phyloP scores from a whole-genome alignment of 2,797 vertebrate species.

The Anabacerthia variegaticeps region DNA sequence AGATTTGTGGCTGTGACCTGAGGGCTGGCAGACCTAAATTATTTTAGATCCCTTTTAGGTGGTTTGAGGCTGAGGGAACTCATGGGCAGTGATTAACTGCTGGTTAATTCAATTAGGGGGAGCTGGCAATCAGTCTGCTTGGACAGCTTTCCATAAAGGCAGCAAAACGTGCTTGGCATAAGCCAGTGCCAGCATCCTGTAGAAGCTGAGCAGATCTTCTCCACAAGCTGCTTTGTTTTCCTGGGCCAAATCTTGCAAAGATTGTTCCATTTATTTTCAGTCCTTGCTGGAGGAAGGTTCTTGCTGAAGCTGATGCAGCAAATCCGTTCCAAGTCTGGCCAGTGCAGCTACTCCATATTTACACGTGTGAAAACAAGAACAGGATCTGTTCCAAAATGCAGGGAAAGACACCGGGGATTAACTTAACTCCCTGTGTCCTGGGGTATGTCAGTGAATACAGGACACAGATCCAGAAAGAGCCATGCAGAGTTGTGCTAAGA shows the following conservation, averaged over 20 bases:
- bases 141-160: neutral
- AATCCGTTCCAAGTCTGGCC: conserved; percentile 17
- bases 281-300: neutral
- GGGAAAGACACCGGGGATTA: neutral
- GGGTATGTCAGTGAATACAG: neutral
- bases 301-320: neutral
- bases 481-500: neutral
- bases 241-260: conserved; percentile 6
- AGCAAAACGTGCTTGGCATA: neutral
- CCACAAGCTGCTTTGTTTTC: neutral
- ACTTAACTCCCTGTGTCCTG: neutral
- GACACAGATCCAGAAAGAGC: neutral
- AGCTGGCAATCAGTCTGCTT: neutral
- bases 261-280: neutral
- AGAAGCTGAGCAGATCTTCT: neutral
- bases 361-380: conserved; percentile 6
- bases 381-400: neutral
- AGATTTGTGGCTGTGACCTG: neutral
- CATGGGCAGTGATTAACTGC: neutral
- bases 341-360: neutral
- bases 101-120: neutral
- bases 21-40: neutral
- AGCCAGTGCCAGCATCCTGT: neutral
- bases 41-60: neutral
- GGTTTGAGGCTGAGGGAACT: neutral